Evolutionary conservation across 1,140 invertebrate genomes (phyloP).

Genomic region (Asobara japonica): DNA sequence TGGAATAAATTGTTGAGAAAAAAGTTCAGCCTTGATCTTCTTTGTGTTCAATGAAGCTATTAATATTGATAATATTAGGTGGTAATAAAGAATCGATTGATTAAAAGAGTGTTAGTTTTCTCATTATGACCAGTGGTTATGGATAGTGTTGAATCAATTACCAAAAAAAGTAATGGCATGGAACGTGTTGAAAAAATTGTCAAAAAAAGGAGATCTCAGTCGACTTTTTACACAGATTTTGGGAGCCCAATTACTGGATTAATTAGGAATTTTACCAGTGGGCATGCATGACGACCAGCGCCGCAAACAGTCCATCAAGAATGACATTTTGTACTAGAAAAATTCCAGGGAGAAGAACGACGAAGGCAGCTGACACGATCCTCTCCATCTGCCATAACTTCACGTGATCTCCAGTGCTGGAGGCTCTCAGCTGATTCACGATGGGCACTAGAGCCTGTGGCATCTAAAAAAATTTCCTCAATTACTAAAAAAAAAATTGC

Average conservation of each 20-base stretch:
- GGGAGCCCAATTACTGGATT: no score
- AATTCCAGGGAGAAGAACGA: slow-evolving; percentile 73
- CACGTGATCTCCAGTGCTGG: slow-evolving; percentile 65
- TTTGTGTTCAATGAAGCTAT: neutral
- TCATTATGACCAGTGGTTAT: neutral
- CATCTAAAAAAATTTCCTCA: slow-evolving; percentile 19
- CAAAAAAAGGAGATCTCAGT: neutral
- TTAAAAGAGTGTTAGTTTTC: neutral
- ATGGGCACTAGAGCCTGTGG: slow-evolving; percentile 15
- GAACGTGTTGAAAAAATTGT: no score
- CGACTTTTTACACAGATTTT: neutral
- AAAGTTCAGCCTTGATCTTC: neutral
- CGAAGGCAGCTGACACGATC: slow-evolving; percentile 68
- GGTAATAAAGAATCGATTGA: neutral
- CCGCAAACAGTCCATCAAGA: slow-evolving; percentile 74
- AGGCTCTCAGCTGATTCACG: slow-evolving; percentile 45
- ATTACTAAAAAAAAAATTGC: no score
- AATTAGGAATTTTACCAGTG: slow-evolving; percentile 81
- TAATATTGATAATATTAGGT: neutral
- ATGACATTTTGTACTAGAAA: slow-evolving; percentile 71
- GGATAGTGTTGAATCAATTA: no score
- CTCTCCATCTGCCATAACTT: slow-evolving; percentile 78
- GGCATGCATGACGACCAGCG: slow-evolving; percentile 74
- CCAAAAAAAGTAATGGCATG: no score
- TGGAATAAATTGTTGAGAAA: neutral